Evolutionary conservation across 2,113 vertebrate genomes (phyloP).

Genomic region (Coregonus clupeaformis): DNA sequence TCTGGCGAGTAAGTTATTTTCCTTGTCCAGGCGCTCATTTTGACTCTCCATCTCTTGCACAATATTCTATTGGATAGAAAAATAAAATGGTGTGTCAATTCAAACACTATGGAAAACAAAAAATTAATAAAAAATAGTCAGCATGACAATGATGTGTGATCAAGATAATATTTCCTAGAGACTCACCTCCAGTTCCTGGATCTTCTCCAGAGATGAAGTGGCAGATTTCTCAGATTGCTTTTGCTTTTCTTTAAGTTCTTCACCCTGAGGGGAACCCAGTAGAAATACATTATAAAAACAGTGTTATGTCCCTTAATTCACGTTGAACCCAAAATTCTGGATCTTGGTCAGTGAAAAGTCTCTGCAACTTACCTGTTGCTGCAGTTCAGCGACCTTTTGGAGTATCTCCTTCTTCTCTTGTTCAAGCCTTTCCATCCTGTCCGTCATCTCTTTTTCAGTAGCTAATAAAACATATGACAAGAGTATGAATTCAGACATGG

Average conservation of each 20-base stretch:
- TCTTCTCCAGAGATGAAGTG: constrained; percentile 71
- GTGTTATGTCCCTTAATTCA: background rate
- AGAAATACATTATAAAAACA: background rate
- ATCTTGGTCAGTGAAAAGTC: background rate
- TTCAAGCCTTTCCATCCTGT: constrained; percentile 81
- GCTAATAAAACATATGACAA: constrained; percentile 68
- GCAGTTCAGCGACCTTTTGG: constrained; percentile 80
- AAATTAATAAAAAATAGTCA: background rate
- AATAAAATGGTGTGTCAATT: background rate
- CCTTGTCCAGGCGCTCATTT: constrained; percentile 74
- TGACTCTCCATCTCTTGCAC: constrained; percentile 75
- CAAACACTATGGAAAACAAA: too few species aligned
- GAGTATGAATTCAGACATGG: background rate
- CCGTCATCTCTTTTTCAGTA: constrained; percentile 83
- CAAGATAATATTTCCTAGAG: too few species aligned
- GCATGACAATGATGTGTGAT: background rate
- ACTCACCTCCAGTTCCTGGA: constrained; percentile 81
- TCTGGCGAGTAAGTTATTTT: constrained; percentile 68
- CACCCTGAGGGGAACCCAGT: constrained; percentile 69
- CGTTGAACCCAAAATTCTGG: background rate
- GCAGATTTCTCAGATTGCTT: constrained; percentile 79
- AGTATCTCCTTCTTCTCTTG: constrained; percentile 83
- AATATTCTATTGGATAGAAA: constrained; percentile 63
- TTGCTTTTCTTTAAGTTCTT: constrained; percentile 79
- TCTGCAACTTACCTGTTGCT: constrained; percentile 79